These are phyloP conservation scores for Pygoscelis adeliae DNA, from an alignment of 2,113 vertebrate species.

Conservation along the genomic window DNA sequence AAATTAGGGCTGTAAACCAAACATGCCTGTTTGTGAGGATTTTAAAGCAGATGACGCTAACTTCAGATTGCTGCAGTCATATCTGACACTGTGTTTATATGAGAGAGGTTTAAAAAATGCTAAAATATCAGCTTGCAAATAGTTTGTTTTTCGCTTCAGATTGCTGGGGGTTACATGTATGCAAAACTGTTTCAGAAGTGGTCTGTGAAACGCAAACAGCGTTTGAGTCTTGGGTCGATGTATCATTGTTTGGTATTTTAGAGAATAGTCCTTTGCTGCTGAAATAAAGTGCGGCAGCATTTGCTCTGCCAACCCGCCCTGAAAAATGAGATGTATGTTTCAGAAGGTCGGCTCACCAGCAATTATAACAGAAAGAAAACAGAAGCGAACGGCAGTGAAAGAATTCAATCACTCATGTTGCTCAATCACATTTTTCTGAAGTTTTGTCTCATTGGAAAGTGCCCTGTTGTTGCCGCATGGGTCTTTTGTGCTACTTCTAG, in stretches of 20 bases:
- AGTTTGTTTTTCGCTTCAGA: neutral
- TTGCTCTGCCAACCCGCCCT: neutral
- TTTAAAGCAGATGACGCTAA: neutral
- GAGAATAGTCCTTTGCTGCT: neutral
- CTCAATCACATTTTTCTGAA: neutral
- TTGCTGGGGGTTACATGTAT: neutral
- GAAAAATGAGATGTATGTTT: fast-evolving
- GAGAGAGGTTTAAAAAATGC: neutral
- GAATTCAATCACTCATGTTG: neutral
- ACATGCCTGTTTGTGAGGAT: fast-evolving
- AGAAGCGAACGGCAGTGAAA: neutral
- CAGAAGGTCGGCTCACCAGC: neutral
- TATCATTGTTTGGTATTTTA: neutral
- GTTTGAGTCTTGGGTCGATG: neutral
- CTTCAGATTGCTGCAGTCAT: fast-evolving
- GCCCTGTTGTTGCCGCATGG: neutral
- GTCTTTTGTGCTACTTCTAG: neutral
- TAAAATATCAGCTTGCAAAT: neutral
- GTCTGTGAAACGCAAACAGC: neutral
- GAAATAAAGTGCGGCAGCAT: neutral
- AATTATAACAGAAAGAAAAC: neutral
- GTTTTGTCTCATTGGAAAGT: neutral
- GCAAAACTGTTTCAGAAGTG: neutral
- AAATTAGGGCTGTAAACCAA: neutral
- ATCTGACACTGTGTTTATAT: fast-evolving